Evolutionary conservation across 1,140 invertebrate species (phyloP), one percentile per base, ranked within the genome.

Genomic region (Holcopasites calliopsidis): DNA sequence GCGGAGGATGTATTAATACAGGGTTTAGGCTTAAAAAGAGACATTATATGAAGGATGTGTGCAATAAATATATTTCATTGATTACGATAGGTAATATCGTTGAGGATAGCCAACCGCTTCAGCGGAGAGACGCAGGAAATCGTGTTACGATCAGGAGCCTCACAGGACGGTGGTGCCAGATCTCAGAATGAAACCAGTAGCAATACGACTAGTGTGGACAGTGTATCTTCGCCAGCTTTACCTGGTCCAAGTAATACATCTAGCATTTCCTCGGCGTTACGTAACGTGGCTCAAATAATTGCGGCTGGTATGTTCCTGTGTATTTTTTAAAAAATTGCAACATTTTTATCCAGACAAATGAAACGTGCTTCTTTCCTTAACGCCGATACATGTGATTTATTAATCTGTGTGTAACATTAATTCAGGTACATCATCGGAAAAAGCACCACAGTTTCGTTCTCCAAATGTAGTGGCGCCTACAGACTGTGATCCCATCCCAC

Each of bases 391-490:
- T 64, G 28, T 31, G 21, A 61, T 54, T n/a, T 33, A 66, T 40
- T 64, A 33, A 7, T 11, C 23, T 44, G 31, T 23, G 1, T 13
- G 28, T 52, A 38, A n/a, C 21, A 4, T 52, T 50, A 50, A 91
- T 92, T 75, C 74, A 91, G 90, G 90, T 80, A 78, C 89, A 73
- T 85, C 88, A 16, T 55, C 87, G 23, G 90, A 92, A 66, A 91
- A 92, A 76, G 74, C 88, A 21, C 89, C 92, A 54, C 92, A 93
- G 40, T 96, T 96, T 91, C 95, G 95, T 88, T 96, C 95, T 49
- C 95, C 95, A 44, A 97, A 96, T 89, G 96, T 96, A 55, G 95
- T 97, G 35, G 96, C 96, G 68, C 95, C 96, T 0, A 94, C 95
- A 90, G 95, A 96, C 86, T 94, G 94, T 85, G 93, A 93, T 85